Base-by-base conservation (phyloP, 2,888 invertebrate genomes). In the Arrhopalites spinosus region DNA sequence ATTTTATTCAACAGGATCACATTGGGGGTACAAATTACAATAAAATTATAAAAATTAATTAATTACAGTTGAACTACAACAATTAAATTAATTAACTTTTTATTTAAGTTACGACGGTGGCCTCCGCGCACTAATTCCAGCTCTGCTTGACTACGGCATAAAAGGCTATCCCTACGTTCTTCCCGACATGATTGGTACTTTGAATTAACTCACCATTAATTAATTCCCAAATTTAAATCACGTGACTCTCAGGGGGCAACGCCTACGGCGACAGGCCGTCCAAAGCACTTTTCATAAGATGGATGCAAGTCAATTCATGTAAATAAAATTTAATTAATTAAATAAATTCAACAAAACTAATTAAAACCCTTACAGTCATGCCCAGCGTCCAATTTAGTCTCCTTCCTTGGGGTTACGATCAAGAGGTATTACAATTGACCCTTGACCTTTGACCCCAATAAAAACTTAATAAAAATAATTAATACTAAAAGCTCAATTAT, bases 311-410 rank as follows among this genome's bases (percentile, higher is more conserved):
- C 0, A 92, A 91, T 75, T 89, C 90, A 0, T 93, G n/a, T 50
- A 50, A 15, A 67, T 30, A 20, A 2, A 45, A 11, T 17, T 20
- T 30, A 45, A 36, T 17, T 53, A 25, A 20, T 20, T 69, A 29
- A 25, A 17, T 25, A 47, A 45, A 36, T 36, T 36, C 36, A 3
- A n/a, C n/a, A n/a, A n/a, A 56, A 30, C 69, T 2, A 53, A 70
- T 30, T 7, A 7, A 1, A 70, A 45, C 30, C 30, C 29, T 36
- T 71, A 3, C 36, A 36, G 36, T 93, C 84, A 88, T 95, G 87
- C 93, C 94, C 0, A 87, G 89, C 0, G 88, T 94, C 86, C 93
- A 94, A 85, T 93, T 91, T 83, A 93, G 94, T 0, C 90, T 90
- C 77, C 89, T 90, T 0, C 94, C 94, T 0, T 95, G 94, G 94